Evolutionary conservation across 2,888 invertebrate species (phyloP), one percentile per base, ranked within the genome.

Genomic region (Eucera pruinosa): DNA sequence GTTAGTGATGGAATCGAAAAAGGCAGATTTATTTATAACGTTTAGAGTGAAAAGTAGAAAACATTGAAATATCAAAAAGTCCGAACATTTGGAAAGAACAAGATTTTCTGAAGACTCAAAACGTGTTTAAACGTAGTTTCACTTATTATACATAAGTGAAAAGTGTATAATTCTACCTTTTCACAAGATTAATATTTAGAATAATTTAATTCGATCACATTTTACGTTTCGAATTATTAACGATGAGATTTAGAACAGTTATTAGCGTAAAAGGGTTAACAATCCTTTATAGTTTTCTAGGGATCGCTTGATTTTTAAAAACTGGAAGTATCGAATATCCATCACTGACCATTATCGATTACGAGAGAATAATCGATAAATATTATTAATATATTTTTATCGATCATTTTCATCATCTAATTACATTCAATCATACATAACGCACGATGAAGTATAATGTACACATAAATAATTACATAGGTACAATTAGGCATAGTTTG

Each of bases 381-480:
- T 41, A 25, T 36, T 36, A n/a, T n/a, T n/a, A n/a, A n/a, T n/a
- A 55, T 13, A 18, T 30, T 43, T 47, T 76, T 48, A 27, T 43
- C 50, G 52, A 68, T 43, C 45, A 52, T 71, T 65, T 60, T 62
- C 57, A 25, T 50, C n/a, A n/a, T n/a, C 11, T 45, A 50, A 30
- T 18, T 43, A 47, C 33, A 18, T 61, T 45, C 45, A 7, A 11
- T 39, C 66, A 45, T 43, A 66, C 33, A 27, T 36, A 74, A 57
- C 71, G 60, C 73, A 61, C 64, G 70, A 76, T 73, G 62, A 68
- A 57, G 30, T 77, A 80, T 72, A 85, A 84, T 83, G 43, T 84
- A 81, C 85, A 83, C 79, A 85, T 79, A 85, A 84, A 79, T 84
- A 84, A 80, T 84, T 85, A 84, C 78, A 85, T 85, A 85, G 75